Evolutionary conservation across 2,113 vertebrate species (phyloP).

Genomic region (Serranochromis macrocephalus): DNA sequence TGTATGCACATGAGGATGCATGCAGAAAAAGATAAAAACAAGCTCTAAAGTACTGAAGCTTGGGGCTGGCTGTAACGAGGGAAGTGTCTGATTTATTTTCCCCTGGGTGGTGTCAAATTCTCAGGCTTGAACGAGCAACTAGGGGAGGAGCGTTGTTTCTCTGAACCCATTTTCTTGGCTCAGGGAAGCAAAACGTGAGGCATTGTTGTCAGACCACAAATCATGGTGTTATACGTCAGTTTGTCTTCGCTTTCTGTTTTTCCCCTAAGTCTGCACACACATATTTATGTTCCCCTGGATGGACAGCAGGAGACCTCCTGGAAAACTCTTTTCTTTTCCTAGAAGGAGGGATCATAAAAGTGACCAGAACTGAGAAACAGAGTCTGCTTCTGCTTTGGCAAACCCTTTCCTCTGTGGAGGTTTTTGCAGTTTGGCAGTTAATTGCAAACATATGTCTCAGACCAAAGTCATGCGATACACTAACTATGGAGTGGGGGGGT

Average conservation of each 20-base stretch:
- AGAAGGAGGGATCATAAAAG: background rate
- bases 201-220: constrained; percentile 1
- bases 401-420: background rate
- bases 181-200: constrained; percentile 22
- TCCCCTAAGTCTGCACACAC: background rate
- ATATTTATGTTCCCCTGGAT: background rate
- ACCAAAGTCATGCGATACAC: background rate
- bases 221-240: background rate
- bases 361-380: background rate
- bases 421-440: background rate
- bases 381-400: background rate
- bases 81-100: constrained; percentile 31
- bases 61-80: background rate
- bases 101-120: constrained; percentile 51
- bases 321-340: constrained; percentile 40
- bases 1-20: background rate
- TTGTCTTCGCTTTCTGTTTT: background rate
- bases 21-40: background rate
- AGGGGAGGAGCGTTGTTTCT: background rate
- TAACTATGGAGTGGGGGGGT: background rate
- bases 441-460: background rate
- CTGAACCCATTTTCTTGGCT: constrained; percentile 3
- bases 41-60: background rate
- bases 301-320: background rate
- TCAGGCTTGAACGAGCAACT: background rate